Conservation (phyloP, 2,113 vertebrate genomes). For the Tauraco erythrolophus region DNA sequence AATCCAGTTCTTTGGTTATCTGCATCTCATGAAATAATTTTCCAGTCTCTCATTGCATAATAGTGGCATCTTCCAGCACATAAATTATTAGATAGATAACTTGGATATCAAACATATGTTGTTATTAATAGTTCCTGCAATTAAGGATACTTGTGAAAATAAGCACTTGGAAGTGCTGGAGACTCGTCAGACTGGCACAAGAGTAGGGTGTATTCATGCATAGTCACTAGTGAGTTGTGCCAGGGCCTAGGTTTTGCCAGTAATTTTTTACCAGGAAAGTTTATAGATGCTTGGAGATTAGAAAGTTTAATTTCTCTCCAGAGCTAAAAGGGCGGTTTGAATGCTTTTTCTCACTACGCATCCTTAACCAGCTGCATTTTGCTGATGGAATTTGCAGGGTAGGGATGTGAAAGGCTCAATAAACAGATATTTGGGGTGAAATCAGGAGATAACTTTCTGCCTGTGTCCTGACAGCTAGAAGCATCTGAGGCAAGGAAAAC, state of each 20-base stretch:
- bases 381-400: neutral
- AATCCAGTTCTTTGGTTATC: neutral
- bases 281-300: neutral
- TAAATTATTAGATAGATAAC: neutral
- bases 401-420: neutral
- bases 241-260: neutral
- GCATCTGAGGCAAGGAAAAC: neutral
- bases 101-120: neutral
- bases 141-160: neutral
- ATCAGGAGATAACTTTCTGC: neutral
- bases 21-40: neutral
- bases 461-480: neutral
- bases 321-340: neutral
- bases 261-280: neutral
- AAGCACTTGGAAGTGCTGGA: neutral
- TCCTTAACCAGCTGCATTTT: neutral
- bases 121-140: neutral
- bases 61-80: neutral
- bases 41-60: neutral
- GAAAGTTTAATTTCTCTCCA: neutral
- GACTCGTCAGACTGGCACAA: neutral
- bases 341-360: accelerated
- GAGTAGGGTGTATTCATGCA: too few species aligned
- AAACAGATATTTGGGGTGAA: neutral
- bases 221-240: neutral